Base-by-base conservation (phyloP, 2,888 invertebrate species). In the Apamea crenata region DNA sequence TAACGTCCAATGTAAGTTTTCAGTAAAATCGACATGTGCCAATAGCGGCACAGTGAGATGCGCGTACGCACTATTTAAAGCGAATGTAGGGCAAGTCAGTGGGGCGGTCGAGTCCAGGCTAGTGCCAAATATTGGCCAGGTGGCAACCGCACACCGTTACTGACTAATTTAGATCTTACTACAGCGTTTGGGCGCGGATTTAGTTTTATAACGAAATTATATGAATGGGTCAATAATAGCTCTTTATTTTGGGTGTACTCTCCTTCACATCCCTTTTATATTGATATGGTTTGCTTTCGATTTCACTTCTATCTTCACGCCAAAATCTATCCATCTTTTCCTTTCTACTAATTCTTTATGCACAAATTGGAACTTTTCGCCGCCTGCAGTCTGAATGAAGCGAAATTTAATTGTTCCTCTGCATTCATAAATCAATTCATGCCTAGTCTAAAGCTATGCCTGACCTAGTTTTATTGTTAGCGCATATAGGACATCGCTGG, bases 11-110 rank as follows among this genome's bases (percentile, higher is more conserved):
- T 86, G 84, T 87, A 89, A 89, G 84, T 87, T 89, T 90, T 83
- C 73, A 74, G 83, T 83, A 86, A 87, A 84, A 88, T 91, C 91
- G 92, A 89, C 90, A 90, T 89, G 90, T 90, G 92, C 92, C 93
- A 92, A 92, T 91, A 87, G 76, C 78, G 80, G 78, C 80, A 72
- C 81, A 68, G 81, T 67, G 79, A 75, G 84, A 79, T 91, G 91
- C 93, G 93, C 92, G 88, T 85, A 89, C 91, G 92, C 93, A 93
- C 93, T 94, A 94, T 94, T 94, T 93, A 91, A 91, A 91, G 89
- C 90, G 88, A 91, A 92, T 93, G 87, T 95, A 92, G 94, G 94
- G 89, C 94, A 93, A 95, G 95, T 95, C 95, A 95, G 92, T 95
- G 91, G 94, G 94, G 81, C 94, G 91, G 87, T 87, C 87, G 88